A percentile compares a stretch with the other conserved stretches of the same genome.
Conservation (phyloP, 2,113 vertebrate genomes). For the Brachypodius melanocephalos region DNA sequence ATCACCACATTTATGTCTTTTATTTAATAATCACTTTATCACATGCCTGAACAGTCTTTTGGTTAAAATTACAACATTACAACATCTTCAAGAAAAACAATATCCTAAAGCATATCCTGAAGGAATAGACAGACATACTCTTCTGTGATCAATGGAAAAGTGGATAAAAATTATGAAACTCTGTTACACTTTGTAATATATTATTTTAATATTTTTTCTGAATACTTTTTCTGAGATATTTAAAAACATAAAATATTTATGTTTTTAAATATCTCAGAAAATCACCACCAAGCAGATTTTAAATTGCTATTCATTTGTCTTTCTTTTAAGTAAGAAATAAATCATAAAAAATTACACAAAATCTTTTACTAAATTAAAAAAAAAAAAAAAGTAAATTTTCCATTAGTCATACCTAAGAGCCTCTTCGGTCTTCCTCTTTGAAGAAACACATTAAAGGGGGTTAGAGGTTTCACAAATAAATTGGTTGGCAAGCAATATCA, state of each 20-base stretch:
- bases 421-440: not conserved
- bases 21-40: not conserved
- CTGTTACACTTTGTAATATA: not conserved
- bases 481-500: slow-evolving; percentile 70
- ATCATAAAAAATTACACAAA: not conserved
- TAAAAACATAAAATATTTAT: not conserved
- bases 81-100: not conserved
- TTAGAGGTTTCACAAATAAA: slow-evolving; percentile 67
- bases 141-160: not conserved
- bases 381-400: not conserved
- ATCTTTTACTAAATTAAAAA: not conserved
- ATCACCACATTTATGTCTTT: not conserved
- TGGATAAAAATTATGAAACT: not conserved
- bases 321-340: slow-evolving; percentile 16
- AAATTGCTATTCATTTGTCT: not conserved
- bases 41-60: not conserved
- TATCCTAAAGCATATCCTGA: not conserved
- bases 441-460: slow-evolving; percentile 60
- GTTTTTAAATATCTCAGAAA: not conserved
- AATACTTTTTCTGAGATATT: not conserved
- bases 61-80: not conserved
- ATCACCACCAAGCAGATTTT: not conserved
- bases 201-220: not conserved
- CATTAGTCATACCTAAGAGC: not conserved
- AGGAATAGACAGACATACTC: not conserved